Evolutionary conservation across 2,888 invertebrate species (phyloP), one percentile per base, ranked within the genome.

Genomic region (Cecidostiba fungosa): DNA sequence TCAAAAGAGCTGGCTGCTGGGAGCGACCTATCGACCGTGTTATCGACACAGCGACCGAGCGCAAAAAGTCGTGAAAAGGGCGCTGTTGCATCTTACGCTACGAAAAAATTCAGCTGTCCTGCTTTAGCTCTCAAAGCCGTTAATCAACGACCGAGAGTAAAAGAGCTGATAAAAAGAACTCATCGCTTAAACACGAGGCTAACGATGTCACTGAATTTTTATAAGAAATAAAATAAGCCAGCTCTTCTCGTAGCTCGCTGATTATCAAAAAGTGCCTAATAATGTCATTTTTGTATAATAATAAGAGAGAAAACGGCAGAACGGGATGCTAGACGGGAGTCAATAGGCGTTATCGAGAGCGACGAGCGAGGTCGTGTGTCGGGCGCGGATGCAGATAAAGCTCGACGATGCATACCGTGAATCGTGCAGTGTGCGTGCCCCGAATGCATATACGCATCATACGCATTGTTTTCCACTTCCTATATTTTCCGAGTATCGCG

Each of bases 21-120:
- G 70, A 32, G 32, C 69, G 74, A 76, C 74, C 84, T 69, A 84
- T 84, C 78, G 82, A 76, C 66, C 74, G 76, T 74, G 72, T 70
- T 85, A 82, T 85, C 69, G 82, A 69, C 66, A 47, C 43, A 43
- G 62, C 19, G 16, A 2, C n/a, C 8, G 6, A 36, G 72, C 39
- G 72, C n/a, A 72, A 36, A 36, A 54, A 26, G n/a, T n/a, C 36
- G 36, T 26, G 59, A 43, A 73, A 36, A n/a, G 12, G 0, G 50
- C 54, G 19, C 72, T 10, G 62, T 16, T 66, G n/a, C 62, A 66
- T 16, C 62, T 66, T 66, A 29, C 29, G 70, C 16, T 19, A 54
- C 70, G 50, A 77, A 77, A 83, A 70, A 72, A 83, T 47, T 50
- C 32, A 6, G 19, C 29, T 12, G 3, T 12, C 10, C 8, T n/a